phyloP scores from a whole-genome alignment of 2,797 vertebrate species.

The Eurystomus glaucurus region DNA sequence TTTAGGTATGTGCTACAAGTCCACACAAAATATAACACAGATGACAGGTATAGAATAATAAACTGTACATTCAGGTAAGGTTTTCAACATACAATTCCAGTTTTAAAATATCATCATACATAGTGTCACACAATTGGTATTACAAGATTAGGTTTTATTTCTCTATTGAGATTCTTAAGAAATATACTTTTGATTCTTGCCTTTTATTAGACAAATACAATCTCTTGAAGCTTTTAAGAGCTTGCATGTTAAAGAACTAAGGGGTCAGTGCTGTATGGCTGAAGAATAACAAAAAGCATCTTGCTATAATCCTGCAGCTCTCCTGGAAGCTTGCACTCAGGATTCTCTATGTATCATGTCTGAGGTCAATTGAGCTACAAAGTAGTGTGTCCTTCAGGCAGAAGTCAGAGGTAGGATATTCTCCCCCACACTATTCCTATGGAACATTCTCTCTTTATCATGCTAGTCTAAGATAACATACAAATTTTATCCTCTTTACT shows the following conservation, averaged over 20 bases:
- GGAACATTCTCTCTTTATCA: neutral
- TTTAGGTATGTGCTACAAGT: neutral
- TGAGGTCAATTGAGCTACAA: neutral
- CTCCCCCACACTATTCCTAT: neutral
- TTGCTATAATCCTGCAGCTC: neutral
- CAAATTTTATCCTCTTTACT: neutral
- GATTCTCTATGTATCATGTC: accelerated
- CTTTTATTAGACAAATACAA: neutral
- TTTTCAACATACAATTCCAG: neutral
- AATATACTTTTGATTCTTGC: neutral
- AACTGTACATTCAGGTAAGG: neutral
- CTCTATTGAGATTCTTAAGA: neutral
- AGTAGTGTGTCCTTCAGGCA: neutral
- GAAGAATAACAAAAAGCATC: neutral
- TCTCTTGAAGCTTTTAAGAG: neutral
- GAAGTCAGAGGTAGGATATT: neutral
- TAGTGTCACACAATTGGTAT: neutral
- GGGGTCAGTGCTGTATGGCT: neutral
- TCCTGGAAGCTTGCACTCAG: neutral
- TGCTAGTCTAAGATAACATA: neutral
- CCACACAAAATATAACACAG: neutral
- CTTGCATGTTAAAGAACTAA: neutral
- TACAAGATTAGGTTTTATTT: neutral
- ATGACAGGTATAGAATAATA: neutral
- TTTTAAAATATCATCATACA: neutral